Evolutionary conservation across 2,797 vertebrate species (phyloP).

Genomic region (Setipinna tenuifilis): DNA sequence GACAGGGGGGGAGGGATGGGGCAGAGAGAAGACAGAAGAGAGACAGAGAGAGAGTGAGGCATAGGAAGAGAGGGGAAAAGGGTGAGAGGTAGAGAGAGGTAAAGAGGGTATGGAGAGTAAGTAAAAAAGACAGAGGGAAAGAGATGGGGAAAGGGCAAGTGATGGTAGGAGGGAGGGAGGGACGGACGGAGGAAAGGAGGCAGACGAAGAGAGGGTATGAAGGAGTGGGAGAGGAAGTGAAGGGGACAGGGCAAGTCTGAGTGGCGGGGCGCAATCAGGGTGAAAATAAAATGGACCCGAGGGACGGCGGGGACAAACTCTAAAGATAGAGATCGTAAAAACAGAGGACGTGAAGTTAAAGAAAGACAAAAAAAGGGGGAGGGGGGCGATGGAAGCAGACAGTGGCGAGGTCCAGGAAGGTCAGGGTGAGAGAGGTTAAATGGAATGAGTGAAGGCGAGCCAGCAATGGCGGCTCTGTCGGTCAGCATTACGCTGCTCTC

Average conservation of each 20-base stretch:
- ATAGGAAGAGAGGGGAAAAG: background rate
- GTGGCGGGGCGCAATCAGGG: no score
- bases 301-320: no score
- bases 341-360: no score
- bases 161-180: background rate
- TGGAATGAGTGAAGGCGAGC: background rate
- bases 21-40: background rate
- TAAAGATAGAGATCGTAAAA: no score
- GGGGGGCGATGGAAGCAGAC: no score
- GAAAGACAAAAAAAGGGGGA: no score
- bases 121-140: background rate
- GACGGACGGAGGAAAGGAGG: background rate
- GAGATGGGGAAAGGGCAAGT: background rate
- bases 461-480: no score
- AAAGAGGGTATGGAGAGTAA: no score
- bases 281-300: no score
- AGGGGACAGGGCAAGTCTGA: no score
- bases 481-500: background rate
- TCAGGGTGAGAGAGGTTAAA: background rate
- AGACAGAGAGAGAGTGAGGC: background rate
- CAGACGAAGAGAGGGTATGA: background rate
- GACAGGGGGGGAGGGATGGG: background rate
- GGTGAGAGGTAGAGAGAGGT: no score
- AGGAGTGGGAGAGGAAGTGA: background rate
- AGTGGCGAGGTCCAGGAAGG: no score